Conservation (phyloP, 2,888 invertebrate genomes). For the Gibbula magus region DNA sequence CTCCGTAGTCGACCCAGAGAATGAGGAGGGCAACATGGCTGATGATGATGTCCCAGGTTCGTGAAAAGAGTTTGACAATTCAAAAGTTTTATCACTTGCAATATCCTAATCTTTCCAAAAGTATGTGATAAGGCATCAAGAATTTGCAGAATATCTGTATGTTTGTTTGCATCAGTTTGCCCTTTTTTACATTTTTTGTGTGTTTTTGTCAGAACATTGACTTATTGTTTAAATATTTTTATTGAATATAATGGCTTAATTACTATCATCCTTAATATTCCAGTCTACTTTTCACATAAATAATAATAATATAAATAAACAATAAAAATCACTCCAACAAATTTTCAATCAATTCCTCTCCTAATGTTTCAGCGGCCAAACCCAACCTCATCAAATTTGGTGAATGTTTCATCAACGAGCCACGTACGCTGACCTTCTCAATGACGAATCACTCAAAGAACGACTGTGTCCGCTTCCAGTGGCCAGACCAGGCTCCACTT, state of each 20-base stretch:
- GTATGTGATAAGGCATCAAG: not conserved
- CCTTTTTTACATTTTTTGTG: not conserved
- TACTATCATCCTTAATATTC: no score
- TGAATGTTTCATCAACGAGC: conserved; percentile 72
- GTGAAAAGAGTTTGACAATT: conserved; percentile 2
- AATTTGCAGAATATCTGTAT: no score
- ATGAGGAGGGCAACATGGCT: conserved; percentile 71
- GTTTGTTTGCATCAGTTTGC: not conserved
- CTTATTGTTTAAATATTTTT: no score
- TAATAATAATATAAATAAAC: no score
- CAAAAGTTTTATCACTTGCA: no score
- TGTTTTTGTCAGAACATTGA: no score
- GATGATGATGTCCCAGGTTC: conserved; percentile 73
- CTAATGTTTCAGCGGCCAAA: conserved; percentile 68
- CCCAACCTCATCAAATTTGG: conserved; percentile 74
- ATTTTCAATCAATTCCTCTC: no score
- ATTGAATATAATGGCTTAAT: no score
- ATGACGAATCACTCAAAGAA: conserved; percentile 73
- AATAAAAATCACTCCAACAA: no score
- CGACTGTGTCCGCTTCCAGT: conserved; percentile 70
- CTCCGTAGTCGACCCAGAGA: conserved; percentile 52
- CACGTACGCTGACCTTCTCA: conserved; percentile 68
- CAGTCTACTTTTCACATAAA: no score
- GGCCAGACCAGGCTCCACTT: conserved; percentile 73
- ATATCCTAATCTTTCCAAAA: no score